Percentiles rank a stretch among this genome's conserved stretches.
Conservation (phyloP, 2,797 vertebrate species). For the Dermochelys coriacea region DNA sequence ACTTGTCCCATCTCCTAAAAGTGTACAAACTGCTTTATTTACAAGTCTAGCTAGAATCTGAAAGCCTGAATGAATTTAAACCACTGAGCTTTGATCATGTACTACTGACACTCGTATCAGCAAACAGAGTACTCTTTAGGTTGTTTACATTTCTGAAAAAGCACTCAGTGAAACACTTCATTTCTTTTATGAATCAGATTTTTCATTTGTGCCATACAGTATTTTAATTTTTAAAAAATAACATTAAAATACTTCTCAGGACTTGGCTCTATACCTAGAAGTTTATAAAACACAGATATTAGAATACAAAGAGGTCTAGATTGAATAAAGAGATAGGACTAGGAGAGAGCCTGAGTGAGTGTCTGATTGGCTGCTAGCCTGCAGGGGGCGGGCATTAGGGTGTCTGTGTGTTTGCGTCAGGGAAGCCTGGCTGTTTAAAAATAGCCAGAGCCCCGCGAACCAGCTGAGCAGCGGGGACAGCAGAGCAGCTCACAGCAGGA, state of each 20-base stretch:
- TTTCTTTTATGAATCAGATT: neutral
- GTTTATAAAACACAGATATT: conserved; percentile 12
- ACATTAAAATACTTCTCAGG: neutral
- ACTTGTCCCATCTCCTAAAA: conserved; percentile 39
- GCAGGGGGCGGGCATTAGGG: too few species aligned
- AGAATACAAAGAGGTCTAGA: neutral
- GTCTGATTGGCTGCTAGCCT: too few species aligned
- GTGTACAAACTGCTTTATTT: conserved; percentile 82
- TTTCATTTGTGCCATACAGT: neutral
- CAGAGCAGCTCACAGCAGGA: too few species aligned
- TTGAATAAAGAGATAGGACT: conserved; percentile 16
- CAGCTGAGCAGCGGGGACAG: too few species aligned
- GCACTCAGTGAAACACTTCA: neutral
- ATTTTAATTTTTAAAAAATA: conserved; percentile 1
- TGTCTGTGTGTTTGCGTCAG: too few species aligned
- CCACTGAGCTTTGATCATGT: conserved; percentile 79
- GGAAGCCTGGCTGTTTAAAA: too few species aligned
- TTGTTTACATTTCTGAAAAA: conserved; percentile 43
- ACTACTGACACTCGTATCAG: conserved; percentile 37
- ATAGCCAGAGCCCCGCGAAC: too few species aligned
- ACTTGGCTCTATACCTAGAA: neutral
- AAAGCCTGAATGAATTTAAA: conserved; percentile 82
- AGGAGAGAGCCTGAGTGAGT: too few species aligned
- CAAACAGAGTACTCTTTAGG: neutral
- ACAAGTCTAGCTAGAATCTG: conserved; percentile 70